Evolutionary conservation across 2,888 invertebrate genomes (phyloP).

Genomic region (Drosophila niveifrons): DNA sequence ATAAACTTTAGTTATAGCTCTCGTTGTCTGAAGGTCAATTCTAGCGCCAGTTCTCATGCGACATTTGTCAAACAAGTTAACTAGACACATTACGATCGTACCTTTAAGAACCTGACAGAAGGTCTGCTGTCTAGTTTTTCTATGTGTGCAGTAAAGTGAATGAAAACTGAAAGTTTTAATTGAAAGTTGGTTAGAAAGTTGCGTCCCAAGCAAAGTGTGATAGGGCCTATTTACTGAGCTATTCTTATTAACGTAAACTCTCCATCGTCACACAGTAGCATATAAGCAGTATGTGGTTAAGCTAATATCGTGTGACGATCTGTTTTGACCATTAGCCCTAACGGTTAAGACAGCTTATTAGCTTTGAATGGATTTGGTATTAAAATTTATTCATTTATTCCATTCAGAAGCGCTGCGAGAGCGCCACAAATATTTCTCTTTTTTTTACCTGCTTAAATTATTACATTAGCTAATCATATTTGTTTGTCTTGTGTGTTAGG

Average conservation of each 20-base stretch:
- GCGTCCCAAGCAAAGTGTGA: conserved; percentile 17
- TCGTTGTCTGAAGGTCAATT: conserved; percentile 29
- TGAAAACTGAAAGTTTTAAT: conserved; percentile 71
- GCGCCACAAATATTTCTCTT: conserved; percentile 23
- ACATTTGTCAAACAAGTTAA: conserved; percentile 47
- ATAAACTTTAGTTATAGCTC: conserved; percentile 18
- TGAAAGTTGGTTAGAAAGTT: conserved; percentile 68
- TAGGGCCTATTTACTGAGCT: conserved; percentile 44
- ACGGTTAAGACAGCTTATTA: conserved; percentile 53
- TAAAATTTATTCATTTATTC: conserved; percentile 66
- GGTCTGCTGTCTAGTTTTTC: conserved; percentile 28
- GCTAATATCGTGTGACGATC: conserved; percentile 40
- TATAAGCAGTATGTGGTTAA: background rate
- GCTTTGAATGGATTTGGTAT: conserved; percentile 37
- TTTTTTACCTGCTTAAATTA: conserved; percentile 53
- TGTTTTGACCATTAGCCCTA: conserved; percentile 59
- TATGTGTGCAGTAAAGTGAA: background rate
- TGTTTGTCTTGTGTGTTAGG: conserved; percentile 18
- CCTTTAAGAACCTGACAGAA: conserved; percentile 55
- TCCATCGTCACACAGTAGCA: conserved; percentile 59
- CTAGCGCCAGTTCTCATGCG: conserved; percentile 35
- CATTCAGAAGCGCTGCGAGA: conserved; percentile 23
- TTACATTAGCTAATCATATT: conserved; percentile 57
- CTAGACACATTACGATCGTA: conserved; percentile 4
- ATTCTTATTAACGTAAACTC: conserved; percentile 48